Evolutionary conservation across 2,888 invertebrate species (phyloP).

Genomic region (Eledone cirrhosa): DNA sequence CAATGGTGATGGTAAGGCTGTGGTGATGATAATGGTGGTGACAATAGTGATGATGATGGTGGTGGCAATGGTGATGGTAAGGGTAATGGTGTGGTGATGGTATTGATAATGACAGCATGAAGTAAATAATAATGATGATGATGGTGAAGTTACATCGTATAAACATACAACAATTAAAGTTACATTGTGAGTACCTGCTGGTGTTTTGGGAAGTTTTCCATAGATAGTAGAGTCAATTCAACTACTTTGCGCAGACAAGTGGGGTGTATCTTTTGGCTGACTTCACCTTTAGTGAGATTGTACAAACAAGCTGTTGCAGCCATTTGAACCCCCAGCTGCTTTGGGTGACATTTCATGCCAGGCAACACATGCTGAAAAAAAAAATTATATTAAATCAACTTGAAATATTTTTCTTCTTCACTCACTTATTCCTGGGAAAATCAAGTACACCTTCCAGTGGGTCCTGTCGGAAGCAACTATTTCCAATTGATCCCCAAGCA

Average conservation of each 20-base stretch:
- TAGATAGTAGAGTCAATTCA: constrained; percentile 74
- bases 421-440: not conserved
- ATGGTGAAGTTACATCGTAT: no score
- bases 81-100: no score
- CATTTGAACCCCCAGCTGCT: constrained; percentile 75
- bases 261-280: constrained; percentile 75
- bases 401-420: no score
- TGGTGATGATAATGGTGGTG: no score
- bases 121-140: no score
- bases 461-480: not conserved
- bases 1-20: no score
- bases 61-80: no score
- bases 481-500: not conserved
- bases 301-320: constrained; percentile 80
- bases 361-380: constrained; percentile 63
- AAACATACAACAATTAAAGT: no score
- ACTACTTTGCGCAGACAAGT: constrained; percentile 74
- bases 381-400: not conserved
- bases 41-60: no score
- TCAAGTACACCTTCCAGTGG: not conserved
- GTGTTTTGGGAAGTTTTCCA: constrained; percentile 76
- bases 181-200: constrained; percentile 69
- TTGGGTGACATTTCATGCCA: constrained; percentile 64
- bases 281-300: constrained; percentile 76
- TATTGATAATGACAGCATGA: no score